Evolutionary conservation across 1,140 invertebrate genomes (phyloP).

Genomic region (Drosophila bifasciata): DNA sequence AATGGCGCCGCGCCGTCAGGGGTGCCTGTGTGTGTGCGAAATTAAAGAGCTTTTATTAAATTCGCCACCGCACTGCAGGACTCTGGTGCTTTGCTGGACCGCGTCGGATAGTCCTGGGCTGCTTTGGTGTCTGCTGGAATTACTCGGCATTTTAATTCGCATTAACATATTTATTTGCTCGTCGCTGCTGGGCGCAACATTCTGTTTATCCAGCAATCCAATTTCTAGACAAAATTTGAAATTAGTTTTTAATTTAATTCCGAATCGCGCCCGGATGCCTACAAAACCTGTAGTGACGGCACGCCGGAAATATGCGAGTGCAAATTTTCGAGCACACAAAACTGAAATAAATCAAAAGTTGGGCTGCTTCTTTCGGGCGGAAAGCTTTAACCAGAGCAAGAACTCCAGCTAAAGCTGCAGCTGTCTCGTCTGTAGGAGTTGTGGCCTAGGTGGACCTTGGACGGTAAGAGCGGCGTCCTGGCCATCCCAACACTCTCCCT

Average conservation of each 20-base stretch:
- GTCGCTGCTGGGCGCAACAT: conserved; percentile 16
- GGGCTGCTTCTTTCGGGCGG: conserved; percentile 24
- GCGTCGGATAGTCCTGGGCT: background rate
- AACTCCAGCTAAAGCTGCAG: conserved; percentile 14
- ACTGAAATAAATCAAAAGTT: conserved; percentile 61
- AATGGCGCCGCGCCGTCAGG: background rate
- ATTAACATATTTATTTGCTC: conserved; percentile 52
- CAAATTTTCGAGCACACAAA: conserved; percentile 41
- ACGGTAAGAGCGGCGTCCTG: background rate
- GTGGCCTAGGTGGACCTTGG: conserved; percentile 20
- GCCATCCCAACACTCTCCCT: too few relatives aligned
- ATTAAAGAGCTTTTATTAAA: conserved; percentile 22
- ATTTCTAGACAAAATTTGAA: conserved; percentile 32
- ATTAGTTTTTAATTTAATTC: conserved; percentile 61
- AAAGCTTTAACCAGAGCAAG: conserved; percentile 17
- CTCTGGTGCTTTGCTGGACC: background rate
- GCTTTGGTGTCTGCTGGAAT: conserved; percentile 5
- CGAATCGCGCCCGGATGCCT: conserved; percentile 10
- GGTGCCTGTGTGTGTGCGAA: conserved; percentile 10
- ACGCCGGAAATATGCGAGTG: conserved; percentile 16
- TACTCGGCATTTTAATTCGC: conserved; percentile 42
- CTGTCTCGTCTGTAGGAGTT: background rate
- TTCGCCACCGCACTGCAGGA: conserved; percentile 4
- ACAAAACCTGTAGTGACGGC: conserved; percentile 7
- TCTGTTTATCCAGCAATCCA: conserved; percentile 32